A percentile compares a stretch with the other conserved stretches of the same genome.
Conservation (phyloP, 2,113 vertebrate genomes). For the Macrotus californicus region DNA sequence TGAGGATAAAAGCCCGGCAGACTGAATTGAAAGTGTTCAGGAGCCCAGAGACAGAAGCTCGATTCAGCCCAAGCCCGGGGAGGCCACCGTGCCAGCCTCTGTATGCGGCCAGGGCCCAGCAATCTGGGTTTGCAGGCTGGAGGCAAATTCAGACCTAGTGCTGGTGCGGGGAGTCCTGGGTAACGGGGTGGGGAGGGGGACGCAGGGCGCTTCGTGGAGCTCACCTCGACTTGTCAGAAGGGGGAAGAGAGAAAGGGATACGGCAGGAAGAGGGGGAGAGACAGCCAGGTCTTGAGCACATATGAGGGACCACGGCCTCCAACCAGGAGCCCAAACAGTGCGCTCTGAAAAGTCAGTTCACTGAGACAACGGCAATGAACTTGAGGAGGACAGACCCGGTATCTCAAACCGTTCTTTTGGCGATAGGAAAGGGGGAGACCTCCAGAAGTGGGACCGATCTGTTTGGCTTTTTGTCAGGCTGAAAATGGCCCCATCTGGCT, state of each 20-base stretch:
- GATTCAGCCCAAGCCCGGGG: slow-evolving; percentile 22
- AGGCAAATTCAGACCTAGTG: not conserved
- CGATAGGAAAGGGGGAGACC: not conserved
- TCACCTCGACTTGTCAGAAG: not conserved
- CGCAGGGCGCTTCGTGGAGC: accelerated
- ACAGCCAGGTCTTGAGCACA: accelerated
- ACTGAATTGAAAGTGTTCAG: not conserved
- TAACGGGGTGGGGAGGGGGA: no score
- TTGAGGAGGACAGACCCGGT: not conserved
- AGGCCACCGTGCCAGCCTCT: not conserved
- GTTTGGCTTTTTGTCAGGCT: not conserved
- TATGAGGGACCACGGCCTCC: not conserved
- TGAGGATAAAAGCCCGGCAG: slow-evolving; percentile 51
- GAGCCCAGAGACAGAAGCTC: slow-evolving; percentile 30
- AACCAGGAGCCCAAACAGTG: accelerated
- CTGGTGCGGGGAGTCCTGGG: not conserved
- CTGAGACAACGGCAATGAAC: not conserved
- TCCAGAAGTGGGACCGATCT: not conserved
- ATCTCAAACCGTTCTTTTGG: not conserved
- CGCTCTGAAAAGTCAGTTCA: accelerated
- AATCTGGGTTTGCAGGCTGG: accelerated
- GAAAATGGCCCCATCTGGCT: not conserved
- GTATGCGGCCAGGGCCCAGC: not conserved
- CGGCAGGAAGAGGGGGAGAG: no score
- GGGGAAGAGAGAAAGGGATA: not conserved